Conservation (phyloP, 2,888 invertebrate species). For the Platypus cylindrus region DNA sequence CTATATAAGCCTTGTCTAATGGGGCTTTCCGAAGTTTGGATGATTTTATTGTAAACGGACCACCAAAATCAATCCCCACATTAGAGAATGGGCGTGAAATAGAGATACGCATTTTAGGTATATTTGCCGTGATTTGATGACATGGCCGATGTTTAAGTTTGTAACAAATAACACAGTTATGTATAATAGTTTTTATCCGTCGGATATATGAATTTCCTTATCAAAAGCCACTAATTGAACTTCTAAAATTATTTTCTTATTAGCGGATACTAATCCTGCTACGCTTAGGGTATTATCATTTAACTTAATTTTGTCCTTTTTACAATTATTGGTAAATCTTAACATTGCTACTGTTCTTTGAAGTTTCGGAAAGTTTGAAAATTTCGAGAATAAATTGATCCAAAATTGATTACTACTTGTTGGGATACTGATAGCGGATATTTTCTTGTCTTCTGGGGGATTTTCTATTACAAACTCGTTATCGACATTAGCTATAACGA, state of each 20-base stretch:
- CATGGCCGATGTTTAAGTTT: conserved; percentile 7
- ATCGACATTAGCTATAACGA: too few species aligned
- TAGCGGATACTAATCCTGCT: conserved; percentile 4
- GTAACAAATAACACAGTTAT: conserved; percentile 13
- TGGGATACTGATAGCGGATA: too few species aligned
- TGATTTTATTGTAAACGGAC: conserved; percentile 11
- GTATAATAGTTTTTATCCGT: conserved; percentile 10
- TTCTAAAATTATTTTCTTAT: conserved; percentile 1
- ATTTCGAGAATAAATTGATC: too few species aligned
- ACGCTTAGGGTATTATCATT: background rate
- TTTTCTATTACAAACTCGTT: too few species aligned
- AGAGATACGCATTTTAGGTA: conserved; percentile 11
- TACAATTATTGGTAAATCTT: conserved; percentile 4
- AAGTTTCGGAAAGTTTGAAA: conserved; percentile 2
- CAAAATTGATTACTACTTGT: too few species aligned
- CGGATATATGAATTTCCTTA: conserved; percentile 8
- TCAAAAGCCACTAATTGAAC: conserved; percentile 7
- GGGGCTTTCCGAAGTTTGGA: background rate
- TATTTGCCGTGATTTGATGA: conserved; percentile 12
- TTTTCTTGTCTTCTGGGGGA: too few species aligned
- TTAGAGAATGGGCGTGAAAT: conserved; percentile 9
- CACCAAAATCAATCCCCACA: conserved; percentile 15
- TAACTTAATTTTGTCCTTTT: background rate
- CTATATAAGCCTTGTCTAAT: conserved; percentile 5
- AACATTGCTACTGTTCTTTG: conserved; percentile 3